These are phyloP conservation scores for Sebastes jordani DNA, from an alignment of 2,797 vertebrate genomes.

Conservation along the genomic window DNA sequence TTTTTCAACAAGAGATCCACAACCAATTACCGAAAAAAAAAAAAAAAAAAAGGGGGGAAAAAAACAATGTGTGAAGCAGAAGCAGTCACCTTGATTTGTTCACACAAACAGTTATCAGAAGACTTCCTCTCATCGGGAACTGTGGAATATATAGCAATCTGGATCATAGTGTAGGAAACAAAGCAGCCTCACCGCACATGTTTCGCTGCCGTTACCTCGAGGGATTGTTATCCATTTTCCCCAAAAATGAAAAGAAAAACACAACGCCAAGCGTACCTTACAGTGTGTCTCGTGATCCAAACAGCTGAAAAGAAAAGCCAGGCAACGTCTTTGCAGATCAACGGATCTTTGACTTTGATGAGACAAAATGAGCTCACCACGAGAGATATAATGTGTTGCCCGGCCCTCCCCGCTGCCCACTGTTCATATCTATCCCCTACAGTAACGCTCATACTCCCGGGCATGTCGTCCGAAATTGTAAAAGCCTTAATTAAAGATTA, in stretches of 20 bases:
- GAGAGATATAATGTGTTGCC: slow-evolving; percentile 30
- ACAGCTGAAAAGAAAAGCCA: slow-evolving; percentile 18
- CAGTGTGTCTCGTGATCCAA: slow-evolving; percentile 23
- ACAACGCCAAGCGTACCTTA: slow-evolving; percentile 6
- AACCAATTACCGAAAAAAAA: slow-evolving; percentile 42
- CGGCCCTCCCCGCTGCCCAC: slow-evolving; percentile 20
- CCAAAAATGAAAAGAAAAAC: background rate
- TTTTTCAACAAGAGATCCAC: slow-evolving; percentile 41
- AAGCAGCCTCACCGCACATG: background rate
- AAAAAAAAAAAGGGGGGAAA: fast-evolving
- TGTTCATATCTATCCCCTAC: slow-evolving; percentile 52
- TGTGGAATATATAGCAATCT: background rate
- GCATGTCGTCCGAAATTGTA: slow-evolving; percentile 65
- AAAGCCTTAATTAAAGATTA: slow-evolving; percentile 83
- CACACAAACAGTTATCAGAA: background rate
- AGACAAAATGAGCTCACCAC: slow-evolving; percentile 63
- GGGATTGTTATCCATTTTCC: slow-evolving; percentile 19
- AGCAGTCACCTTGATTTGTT: slow-evolving; percentile 31
- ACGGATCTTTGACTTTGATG: slow-evolving; percentile 59
- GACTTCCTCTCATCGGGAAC: background rate
- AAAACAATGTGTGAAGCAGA: background rate
- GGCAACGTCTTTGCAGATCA: slow-evolving; percentile 33
- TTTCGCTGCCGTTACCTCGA: background rate
- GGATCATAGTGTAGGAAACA: background rate
- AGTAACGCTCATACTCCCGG: slow-evolving; percentile 52